These are phyloP conservation scores for Fragum fragum DNA, from an alignment of 2,888 invertebrate species.

Conservation along the genomic window DNA sequence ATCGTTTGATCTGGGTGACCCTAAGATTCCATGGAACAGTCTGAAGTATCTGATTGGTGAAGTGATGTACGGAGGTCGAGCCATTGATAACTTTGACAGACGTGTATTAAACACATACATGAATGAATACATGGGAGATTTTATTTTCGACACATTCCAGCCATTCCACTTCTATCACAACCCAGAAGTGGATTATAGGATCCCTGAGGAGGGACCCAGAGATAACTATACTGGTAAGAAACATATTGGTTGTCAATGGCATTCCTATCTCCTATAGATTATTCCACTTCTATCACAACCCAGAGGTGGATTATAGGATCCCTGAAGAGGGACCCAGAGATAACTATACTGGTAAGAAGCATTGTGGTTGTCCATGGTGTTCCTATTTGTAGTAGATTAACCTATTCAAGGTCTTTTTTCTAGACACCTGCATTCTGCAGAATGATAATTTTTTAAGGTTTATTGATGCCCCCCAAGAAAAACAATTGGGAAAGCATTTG, in stretches of 20 bases:
- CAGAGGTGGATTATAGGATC: conserved; percentile 92
- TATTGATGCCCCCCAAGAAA: too few relatives aligned
- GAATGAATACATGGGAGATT: conserved; percentile 98
- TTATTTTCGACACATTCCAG: conserved; percentile 96
- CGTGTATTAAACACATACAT: conserved; percentile 95
- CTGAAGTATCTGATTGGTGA: conserved; percentile 97
- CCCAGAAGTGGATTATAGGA: conserved; percentile 91
- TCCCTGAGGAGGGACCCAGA: conserved; percentile 89
- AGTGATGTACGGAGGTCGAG: conserved; percentile 98
- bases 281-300: conserved; percentile 95
- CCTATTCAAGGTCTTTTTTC: too few relatives aligned
- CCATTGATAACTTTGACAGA: conserved; percentile 96
- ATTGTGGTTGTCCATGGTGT: too few relatives aligned
- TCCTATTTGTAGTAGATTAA: too few relatives aligned
- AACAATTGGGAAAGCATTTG: too few relatives aligned
- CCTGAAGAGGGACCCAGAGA: conserved; percentile 88
- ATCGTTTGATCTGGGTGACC: conserved; percentile 88
- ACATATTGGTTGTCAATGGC: too few relatives aligned
- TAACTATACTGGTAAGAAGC: conserved; percentile 83
- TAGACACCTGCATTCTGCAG: too few relatives aligned
- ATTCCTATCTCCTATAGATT: too few relatives aligned
- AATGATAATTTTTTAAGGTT: too few relatives aligned
- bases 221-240: conserved; percentile 84
- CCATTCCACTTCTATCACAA: conserved; percentile 96
- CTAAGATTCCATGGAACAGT: conserved; percentile 95